A percentile compares a stretch with the other conserved stretches of the same genome.
These are phyloP conservation scores for Gastracanthus pulcherrimus DNA, from an alignment of 2,888 invertebrate genomes.

Conservation along the genomic window DNA sequence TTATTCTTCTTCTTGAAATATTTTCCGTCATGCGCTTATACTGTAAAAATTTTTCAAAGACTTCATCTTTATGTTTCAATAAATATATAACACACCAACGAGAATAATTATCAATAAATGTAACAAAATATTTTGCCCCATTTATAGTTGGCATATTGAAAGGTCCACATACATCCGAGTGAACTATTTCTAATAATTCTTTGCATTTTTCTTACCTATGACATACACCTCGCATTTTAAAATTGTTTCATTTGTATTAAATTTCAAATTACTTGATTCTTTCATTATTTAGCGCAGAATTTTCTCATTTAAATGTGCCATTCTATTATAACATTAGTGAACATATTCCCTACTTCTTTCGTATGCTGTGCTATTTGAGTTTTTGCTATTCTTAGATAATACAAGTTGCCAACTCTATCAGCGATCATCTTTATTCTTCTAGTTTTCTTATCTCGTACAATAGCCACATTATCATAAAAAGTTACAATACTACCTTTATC, in stretches of 20 bases:
- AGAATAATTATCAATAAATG: constrained; percentile 69
- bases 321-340: constrained; percentile 32
- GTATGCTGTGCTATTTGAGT: not conserved
- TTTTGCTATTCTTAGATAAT: constrained; percentile 6
- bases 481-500: constrained; percentile 11
- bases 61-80: constrained; percentile 37
- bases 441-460: not conserved
- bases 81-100: constrained; percentile 58
- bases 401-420: not conserved
- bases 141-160: constrained; percentile 65
- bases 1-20: not conserved
- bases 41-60: constrained; percentile 43
- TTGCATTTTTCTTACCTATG: not conserved
- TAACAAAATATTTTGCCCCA: constrained; percentile 65
- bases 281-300: not conserved
- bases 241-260: not conserved
- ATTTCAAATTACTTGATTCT: not conserved
- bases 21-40: constrained; percentile 23
- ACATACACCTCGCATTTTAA: not conserved
- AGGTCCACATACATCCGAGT: constrained; percentile 67
- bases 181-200: not conserved
- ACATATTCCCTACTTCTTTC: too few species aligned
- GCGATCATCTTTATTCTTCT: not conserved
- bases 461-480: constrained; percentile 7
- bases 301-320: constrained; percentile 36